Evolutionary conservation across 2,113 vertebrate genomes (phyloP).

Genomic region (Synodontis membranacea): DNA sequence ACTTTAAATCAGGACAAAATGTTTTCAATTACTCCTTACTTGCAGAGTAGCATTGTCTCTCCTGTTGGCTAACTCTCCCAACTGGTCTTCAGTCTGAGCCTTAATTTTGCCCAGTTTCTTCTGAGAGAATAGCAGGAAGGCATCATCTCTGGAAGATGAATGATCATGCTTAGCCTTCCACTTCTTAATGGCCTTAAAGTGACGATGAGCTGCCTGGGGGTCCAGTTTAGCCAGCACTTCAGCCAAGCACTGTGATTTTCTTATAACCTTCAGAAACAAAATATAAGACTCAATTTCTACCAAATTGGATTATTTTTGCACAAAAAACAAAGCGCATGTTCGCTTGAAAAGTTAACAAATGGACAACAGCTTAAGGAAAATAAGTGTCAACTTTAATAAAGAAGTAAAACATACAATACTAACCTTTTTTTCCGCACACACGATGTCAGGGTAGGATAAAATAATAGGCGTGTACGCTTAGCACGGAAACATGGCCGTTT

Average conservation of each 20-base stretch:
- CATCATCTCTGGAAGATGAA: constrained; percentile 70
- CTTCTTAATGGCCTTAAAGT: constrained; percentile 80
- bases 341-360: no score
- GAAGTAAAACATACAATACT: no score
- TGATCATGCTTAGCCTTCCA: constrained; percentile 80
- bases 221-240: constrained; percentile 81
- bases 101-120: constrained; percentile 79
- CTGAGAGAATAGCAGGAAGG: constrained; percentile 85
- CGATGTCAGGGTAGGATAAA: no score
- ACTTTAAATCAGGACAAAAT: neutral
- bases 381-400: no score
- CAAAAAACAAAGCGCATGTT: no score
- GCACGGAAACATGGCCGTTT: no score
- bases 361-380: no score
- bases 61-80: constrained; percentile 52
- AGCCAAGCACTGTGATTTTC: constrained; percentile 81
- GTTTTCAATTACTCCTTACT: constrained; percentile 64
- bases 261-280: constrained; percentile 77
- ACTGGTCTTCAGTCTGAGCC: constrained; percentile 50
- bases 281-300: no score
- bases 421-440: no score
- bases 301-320: no score
- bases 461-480: no score
- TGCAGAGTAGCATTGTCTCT: constrained; percentile 71
- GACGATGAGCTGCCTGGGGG: constrained; percentile 70